phyloP scores from a whole-genome alignment of 2,113 vertebrate species.

The Mastomys coucha region DNA sequence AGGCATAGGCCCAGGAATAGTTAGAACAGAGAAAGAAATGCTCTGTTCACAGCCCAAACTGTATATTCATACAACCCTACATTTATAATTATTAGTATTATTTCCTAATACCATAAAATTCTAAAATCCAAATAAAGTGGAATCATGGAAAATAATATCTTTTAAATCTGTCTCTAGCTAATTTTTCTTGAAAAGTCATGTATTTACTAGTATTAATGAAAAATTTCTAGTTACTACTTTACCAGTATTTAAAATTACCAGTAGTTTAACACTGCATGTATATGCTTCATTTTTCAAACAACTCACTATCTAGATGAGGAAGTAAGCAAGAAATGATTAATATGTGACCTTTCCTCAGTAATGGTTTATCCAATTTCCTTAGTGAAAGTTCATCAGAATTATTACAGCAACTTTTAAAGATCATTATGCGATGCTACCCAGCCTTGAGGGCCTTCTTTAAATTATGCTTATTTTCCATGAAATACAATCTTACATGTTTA shows the following conservation, averaged over 20 bases:
- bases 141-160: neutral
- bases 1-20: no score
- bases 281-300: conserved; percentile 70
- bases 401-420: neutral
- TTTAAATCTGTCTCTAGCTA: conserved; percentile 29
- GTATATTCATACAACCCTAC: no score
- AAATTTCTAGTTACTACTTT: conserved; percentile 61
- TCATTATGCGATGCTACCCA: no score
- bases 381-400: neutral
- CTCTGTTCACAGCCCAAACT: no score
- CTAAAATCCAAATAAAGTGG: conserved; percentile 26
- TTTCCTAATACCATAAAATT: neutral
- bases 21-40: no score
- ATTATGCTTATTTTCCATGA: neutral
- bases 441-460: neutral
- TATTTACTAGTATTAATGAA: conserved; percentile 70
- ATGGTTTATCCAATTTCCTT: neutral
- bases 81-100: neutral
- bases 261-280: conserved; percentile 51
- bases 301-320: neutral
- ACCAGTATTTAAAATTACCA: conserved; percentile 69
- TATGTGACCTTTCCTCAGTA: neutral
- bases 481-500: neutral
- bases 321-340: neutral
- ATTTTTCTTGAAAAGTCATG: conserved; percentile 57